These are phyloP conservation scores for Psittacara wagleri DNA, from an alignment of 2,113 vertebrate genomes.

Conservation along the genomic window DNA sequence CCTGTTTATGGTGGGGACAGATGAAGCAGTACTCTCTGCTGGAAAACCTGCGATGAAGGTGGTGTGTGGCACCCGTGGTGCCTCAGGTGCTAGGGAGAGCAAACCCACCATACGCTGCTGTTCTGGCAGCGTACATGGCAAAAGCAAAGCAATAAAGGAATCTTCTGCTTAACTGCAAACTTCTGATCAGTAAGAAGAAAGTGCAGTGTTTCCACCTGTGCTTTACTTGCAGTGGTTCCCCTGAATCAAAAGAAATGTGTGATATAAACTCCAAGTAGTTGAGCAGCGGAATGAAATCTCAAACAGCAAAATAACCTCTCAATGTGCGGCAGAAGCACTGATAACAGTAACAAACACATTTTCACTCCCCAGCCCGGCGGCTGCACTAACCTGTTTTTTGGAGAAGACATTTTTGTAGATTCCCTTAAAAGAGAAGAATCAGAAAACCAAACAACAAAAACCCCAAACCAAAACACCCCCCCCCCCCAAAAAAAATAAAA, in stretches of 20 bases:
- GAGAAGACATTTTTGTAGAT: neutral
- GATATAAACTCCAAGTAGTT: neutral
- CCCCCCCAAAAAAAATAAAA: neutral
- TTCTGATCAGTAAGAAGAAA: neutral
- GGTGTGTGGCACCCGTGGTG: neutral
- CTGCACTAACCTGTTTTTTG: neutral
- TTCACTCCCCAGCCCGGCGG: neutral
- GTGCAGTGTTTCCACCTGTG: neutral
- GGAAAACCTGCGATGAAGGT: rapidly evolving
- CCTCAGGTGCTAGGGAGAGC: neutral
- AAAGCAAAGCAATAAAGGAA: neutral
- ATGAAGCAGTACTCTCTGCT: neutral
- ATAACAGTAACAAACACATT: neutral
- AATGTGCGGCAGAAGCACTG: neutral
- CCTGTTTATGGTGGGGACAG: neutral
- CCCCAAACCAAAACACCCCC: neutral
- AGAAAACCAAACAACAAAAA: neutral
- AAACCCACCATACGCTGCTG: rapidly evolving
- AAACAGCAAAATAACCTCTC: neutral
- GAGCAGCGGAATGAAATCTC: neutral
- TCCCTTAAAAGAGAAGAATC: neutral
- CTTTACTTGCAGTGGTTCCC: neutral
- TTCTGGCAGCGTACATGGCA: rapidly evolving
- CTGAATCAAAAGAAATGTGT: neutral
- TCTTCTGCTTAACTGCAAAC: neutral